These are phyloP conservation scores for Nomada goodeniana DNA, from an alignment of 2,888 invertebrate genomes.

Conservation along the genomic window DNA sequence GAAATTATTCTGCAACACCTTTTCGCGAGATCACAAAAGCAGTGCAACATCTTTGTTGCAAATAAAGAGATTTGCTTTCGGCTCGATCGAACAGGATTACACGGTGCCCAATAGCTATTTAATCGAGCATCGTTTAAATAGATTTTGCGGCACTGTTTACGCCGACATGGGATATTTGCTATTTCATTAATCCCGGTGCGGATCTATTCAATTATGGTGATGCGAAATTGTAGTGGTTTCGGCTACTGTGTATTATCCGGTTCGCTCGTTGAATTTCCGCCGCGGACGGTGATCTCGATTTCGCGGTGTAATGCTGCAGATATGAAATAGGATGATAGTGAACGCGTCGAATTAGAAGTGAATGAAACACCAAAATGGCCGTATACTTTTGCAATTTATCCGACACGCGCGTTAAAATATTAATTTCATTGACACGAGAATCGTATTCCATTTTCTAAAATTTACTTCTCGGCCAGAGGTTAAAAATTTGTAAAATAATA, in stretches of 20 bases:
- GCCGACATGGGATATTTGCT: slow-evolving; percentile 34
- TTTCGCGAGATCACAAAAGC: slow-evolving; percentile 8
- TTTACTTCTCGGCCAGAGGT: no score
- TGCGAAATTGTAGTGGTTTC: slow-evolving; percentile 21
- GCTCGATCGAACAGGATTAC: slow-evolving; percentile 40
- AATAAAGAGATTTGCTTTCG: slow-evolving; percentile 44
- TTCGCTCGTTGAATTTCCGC: slow-evolving; percentile 11
- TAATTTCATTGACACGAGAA: no score
- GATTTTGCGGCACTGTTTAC: slow-evolving; percentile 47
- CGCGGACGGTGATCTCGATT: background rate
- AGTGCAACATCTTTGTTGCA: slow-evolving; percentile 53
- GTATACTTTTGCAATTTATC: no score
- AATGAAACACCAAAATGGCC: background rate
- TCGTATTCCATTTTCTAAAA: no score
- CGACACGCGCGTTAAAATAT: no score
- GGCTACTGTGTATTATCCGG: slow-evolving; percentile 1
- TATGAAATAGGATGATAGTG: background rate
- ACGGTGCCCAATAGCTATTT: slow-evolving; percentile 48
- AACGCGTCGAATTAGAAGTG: background rate
- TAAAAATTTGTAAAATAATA: no score
- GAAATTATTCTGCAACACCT: slow-evolving; percentile 37
- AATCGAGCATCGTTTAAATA: slow-evolving; percentile 45
- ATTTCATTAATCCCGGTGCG: slow-evolving; percentile 32
- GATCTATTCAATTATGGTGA: slow-evolving; percentile 48
- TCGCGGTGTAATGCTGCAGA: background rate